Percentiles rank a stretch among this genome's conserved stretches.
Evolutionary conservation across 2,888 invertebrate species (phyloP).

Genomic region (Emmelina monodactyla): DNA sequence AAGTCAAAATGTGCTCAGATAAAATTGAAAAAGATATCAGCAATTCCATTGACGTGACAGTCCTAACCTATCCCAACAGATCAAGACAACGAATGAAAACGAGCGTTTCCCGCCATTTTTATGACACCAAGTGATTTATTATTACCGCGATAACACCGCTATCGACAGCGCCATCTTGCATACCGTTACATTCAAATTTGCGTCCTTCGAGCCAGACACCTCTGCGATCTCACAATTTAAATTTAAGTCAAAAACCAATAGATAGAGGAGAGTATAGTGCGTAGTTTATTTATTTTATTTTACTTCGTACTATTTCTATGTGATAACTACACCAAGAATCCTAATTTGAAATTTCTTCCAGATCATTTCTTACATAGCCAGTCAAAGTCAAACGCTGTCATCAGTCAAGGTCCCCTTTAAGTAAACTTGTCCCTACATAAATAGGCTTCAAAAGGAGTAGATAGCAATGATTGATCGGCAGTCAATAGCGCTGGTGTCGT

Average conservation of each 20-base stretch:
- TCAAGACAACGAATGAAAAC: no score
- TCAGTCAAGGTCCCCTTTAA: background rate
- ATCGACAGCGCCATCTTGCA: constrained; percentile 28
- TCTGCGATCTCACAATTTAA: no score
- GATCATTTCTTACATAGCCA: background rate
- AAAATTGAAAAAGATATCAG: no score
- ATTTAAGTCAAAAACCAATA: no score
- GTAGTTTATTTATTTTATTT: no score
- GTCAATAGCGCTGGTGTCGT: no score
- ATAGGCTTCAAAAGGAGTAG: constrained; percentile 39
- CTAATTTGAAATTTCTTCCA: no score
- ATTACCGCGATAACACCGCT: constrained; percentile 27
- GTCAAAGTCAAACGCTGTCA: constrained; percentile 1
- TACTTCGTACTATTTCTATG: no score
- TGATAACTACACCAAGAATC: no score
- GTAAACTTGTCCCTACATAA: constrained; percentile 23
- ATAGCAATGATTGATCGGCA: constrained; percentile 43
- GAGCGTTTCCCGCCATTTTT: constrained; percentile 25
- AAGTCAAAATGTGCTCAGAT: no score
- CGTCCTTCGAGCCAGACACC: constrained; percentile 17
- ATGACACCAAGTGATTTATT: constrained; percentile 37
- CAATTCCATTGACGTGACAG: background rate
- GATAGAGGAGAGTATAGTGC: no score
- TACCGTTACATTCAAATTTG: constrained; percentile 18
- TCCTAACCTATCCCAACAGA: constrained; percentile 1